Evolutionary conservation across 2,113 vertebrate genomes (phyloP), one percentile per base, ranked within the genome.

Genomic region (Pionites leucogaster): DNA sequence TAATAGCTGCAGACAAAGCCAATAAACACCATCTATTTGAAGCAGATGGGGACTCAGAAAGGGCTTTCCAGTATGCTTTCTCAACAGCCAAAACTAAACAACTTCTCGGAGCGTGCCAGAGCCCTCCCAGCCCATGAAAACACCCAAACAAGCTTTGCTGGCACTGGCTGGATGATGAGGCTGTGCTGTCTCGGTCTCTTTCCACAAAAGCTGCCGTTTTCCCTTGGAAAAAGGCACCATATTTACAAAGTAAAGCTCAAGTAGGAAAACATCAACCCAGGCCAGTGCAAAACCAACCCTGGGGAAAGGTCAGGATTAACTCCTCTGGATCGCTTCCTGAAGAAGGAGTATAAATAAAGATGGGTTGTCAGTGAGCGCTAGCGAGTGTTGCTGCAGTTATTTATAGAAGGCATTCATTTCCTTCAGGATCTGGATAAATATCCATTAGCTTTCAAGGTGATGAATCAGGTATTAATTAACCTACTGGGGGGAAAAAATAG

Each of bases 21-120:
- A 93, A 93, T 77, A 96, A 97, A 96, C 93, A 95, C 31, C 59
- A 82, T 69, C 97, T 94, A 98, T 94, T 55, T 24, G 42, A 93
- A 97, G 86, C 97, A 98, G 96, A 97, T 96, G 95, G 85, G 70
- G 82, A 60, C 63, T 82, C 68, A 7, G 81, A 89, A 83, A 90
- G 41, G 52, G 67, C 78, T 88, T 90, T 82, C 55, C 62, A 37
- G 28, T 60, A 29, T 77, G 49, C 72, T 81, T 47, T 93, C 53
- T 29, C 69, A 70, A 83, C 72, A 86, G 39, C 52, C 52, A 69
- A 47, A 91, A 44, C 64, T 63, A 77, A 93, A 50, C 9, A 65
- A 64, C 12, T 17, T 89, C 95, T 74, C 46, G 9, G 89, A 67
- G 67, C 10, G 6, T 29, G 31, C 11, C 79, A 90, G 85, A 49